Conservation (phyloP, 1,140 invertebrate species). For the Drosophila bocki region DNA sequence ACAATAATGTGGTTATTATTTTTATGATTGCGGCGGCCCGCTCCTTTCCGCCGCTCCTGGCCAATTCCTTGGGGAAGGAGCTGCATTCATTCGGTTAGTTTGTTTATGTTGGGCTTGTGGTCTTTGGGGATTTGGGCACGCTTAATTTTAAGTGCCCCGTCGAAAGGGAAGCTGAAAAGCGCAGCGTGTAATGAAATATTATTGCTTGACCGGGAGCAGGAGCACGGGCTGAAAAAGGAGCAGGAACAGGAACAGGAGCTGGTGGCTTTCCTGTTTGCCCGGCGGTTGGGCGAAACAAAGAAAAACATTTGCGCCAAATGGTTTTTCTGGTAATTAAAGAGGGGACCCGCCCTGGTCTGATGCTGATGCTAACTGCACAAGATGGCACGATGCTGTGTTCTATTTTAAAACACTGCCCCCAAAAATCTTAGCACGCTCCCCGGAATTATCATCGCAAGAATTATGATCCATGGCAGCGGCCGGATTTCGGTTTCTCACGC, state of each 20-base stretch:
- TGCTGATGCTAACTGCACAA: slow-evolving; percentile 2
- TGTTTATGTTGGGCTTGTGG: slow-evolving; percentile 82
- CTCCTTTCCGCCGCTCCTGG: slow-evolving; percentile 18
- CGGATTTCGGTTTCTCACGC: slow-evolving; percentile 59
- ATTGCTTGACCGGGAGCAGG: slow-evolving; percentile 61
- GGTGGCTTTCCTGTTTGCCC: slow-evolving; percentile 47
- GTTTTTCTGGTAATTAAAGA: slow-evolving; percentile 77
- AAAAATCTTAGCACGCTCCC: slow-evolving; percentile 61
- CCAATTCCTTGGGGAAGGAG: slow-evolving; percentile 61
- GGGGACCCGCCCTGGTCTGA: slow-evolving; percentile 16
- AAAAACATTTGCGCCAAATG: slow-evolving; percentile 78
- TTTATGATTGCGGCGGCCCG: slow-evolving; percentile 77
- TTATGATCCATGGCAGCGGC: slow-evolving; percentile 64
- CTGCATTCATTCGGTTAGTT: slow-evolving; percentile 82
- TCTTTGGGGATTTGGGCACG: slow-evolving; percentile 83
- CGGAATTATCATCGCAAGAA: slow-evolving; percentile 17
- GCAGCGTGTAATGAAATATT: slow-evolving; percentile 76
- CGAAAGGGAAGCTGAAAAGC: slow-evolving; percentile 57
- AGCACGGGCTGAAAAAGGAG: not conserved
- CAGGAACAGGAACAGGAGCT: not conserved
- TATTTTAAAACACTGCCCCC: slow-evolving; percentile 55
- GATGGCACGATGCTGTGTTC: slow-evolving; percentile 16
- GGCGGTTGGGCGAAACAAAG: slow-evolving; percentile 63
- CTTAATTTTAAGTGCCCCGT: slow-evolving; percentile 83
- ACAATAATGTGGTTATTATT: slow-evolving; percentile 85